Evolutionary conservation across 2,797 vertebrate species (phyloP), one percentile per base, ranked within the genome.

Genomic region (Phataginus tetradactyla): DNA sequence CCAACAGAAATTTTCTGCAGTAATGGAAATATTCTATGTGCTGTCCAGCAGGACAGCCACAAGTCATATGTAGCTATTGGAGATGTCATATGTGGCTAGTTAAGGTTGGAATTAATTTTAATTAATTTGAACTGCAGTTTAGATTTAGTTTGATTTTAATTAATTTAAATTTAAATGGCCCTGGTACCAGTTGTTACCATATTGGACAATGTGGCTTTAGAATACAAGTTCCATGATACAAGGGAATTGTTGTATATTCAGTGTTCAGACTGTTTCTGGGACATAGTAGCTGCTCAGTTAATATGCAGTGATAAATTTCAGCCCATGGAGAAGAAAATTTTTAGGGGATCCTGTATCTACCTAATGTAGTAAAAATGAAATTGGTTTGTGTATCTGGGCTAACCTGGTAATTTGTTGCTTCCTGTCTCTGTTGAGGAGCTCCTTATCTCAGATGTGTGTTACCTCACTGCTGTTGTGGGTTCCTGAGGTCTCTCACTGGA

Each of bases 351-450:
- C 37, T 49, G 23, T 64, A 13, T 57, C 39, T 32, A 69, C 32
- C 14, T 34, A 68, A 86, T 71, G 8, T 15, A 72, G 72, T 53
- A 86, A 78, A 83, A 92, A n/a, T 34, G 92, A 96, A 86, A 66
- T 77, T 74, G 25, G 18, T 68, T 12, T 83, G 5, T 59, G 32
- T 57, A 7, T 49, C 37, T 86, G 23, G 39, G 14, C 15, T 53
- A 74, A 93, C 80, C 20, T 51, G 4, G 13, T 64, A 57, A 49
- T 91, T 34, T 84, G 27, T 77, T 96, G 27, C 14, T 32, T 27
- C 7, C 34, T 21, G 49, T 79, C 8, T n/a, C 86, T n/a, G 63
- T 4, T 27, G 42, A 53, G 64, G 27, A 61, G 17, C 14, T 72
- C 29, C 27, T 42, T 71, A 10, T 84, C 45, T 89, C 42, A 74